phyloP scores from a whole-genome alignment of 2,797 vertebrate species.

The Podarcis siculus region DNA sequence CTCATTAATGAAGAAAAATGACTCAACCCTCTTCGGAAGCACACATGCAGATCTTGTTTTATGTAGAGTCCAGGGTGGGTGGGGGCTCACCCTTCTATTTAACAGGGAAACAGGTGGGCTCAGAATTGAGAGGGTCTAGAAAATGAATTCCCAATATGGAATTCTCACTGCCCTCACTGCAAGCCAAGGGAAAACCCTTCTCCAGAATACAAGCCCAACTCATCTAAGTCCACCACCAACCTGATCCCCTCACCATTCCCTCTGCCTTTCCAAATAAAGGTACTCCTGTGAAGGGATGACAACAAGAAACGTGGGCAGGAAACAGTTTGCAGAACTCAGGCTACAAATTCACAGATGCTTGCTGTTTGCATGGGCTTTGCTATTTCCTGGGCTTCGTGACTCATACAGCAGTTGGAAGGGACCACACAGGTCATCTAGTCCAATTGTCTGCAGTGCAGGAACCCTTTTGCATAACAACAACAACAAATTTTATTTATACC shows the following conservation, averaged over 20 bases:
- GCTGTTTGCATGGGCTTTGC: not conserved
- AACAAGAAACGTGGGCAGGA: not conserved
- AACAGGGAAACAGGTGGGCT: not conserved
- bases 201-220: not conserved
- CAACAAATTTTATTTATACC: no score
- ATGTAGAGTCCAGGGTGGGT: not conserved
- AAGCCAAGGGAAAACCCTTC: not conserved
- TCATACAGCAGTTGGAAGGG: no score
- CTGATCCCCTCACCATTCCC: not conserved
- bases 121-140: not conserved
- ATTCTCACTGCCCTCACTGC: not conserved
- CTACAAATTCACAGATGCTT: not conserved
- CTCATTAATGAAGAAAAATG: constrained; percentile 22
- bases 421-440: no score
- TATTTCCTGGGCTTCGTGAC: not conserved
- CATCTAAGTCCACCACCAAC: not conserved
- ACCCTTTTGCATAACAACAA: no score
- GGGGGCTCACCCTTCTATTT: not conserved
- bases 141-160: not conserved
- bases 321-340: not conserved
- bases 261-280: not conserved
- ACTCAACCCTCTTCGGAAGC: not conserved
- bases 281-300: not conserved
- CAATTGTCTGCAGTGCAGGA: no score
- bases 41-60: not conserved